Conservation (phyloP, 1,140 invertebrate species). For the Oncopeltus fasciatus region DNA sequence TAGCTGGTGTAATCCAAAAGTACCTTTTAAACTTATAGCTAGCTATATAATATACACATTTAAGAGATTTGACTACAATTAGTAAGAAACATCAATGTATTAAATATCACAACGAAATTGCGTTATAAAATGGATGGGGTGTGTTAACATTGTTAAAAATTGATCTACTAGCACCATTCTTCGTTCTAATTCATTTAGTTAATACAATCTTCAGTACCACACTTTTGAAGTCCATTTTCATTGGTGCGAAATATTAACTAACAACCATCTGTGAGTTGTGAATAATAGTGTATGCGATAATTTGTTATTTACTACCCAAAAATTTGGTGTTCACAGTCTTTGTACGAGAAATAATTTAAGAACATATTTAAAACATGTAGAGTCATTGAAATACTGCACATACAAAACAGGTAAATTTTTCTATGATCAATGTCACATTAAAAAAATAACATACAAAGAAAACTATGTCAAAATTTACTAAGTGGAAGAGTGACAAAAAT, state of each 20-base stretch:
- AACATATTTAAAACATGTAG: neutral
- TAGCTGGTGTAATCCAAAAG: no score
- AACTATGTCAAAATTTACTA: no score
- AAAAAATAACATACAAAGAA: neutral
- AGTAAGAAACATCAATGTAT: constrained; percentile 20
- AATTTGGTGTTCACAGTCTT: constrained; percentile 17
- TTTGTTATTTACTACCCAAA: constrained; percentile 5
- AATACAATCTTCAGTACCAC: neutral
- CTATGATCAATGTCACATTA: no score
- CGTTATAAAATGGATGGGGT: constrained; percentile 19
- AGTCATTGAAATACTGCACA: neutral
- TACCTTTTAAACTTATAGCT: constrained; percentile 15
- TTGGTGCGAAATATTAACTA: constrained; percentile 1
- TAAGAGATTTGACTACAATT: constrained; percentile 19
- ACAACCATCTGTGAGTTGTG: constrained; percentile 1
- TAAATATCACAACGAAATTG: constrained; percentile 20
- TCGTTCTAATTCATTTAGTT: constrained; percentile 6
- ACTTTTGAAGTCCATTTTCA: constrained; percentile 2
- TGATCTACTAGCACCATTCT: constrained; percentile 13
- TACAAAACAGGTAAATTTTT: no score
- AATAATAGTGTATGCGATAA: neutral
- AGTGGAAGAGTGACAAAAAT: neutral
- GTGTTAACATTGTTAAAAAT: constrained; percentile 11
- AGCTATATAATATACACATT: constrained; percentile 17
- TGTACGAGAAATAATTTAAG: constrained; percentile 1